Evolutionary conservation across 1,140 invertebrate species (phyloP).

Genomic region (Drosophila carrolli): DNA sequence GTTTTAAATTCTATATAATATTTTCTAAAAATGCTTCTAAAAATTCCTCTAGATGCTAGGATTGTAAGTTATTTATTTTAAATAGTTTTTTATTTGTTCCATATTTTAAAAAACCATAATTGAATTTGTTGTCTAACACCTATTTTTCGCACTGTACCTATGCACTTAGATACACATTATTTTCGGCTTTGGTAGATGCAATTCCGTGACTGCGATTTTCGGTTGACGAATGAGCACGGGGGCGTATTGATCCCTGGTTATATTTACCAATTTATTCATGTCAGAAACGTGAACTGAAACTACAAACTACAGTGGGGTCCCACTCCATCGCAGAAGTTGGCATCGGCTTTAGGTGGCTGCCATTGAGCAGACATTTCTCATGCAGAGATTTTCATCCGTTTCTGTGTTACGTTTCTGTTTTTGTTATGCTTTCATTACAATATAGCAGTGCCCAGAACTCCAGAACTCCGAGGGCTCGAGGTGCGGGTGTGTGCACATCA

Average conservation of each 20-base stretch:
- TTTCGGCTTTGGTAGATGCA: constrained; percentile 8
- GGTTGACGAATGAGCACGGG: constrained; percentile 40
- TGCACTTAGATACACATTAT: constrained; percentile 5
- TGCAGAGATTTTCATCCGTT: constrained; percentile 27
- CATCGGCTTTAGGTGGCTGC: constrained; percentile 14
- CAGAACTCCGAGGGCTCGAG: constrained; percentile 11
- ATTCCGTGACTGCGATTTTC: constrained; percentile 13
- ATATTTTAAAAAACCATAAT: too few species aligned
- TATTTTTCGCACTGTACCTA: background rate
- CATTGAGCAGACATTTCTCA: constrained; percentile 36
- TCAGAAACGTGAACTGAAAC: constrained; percentile 61
- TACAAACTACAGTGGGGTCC: constrained; percentile 26
- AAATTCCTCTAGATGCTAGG: too few species aligned
- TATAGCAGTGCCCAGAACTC: constrained; percentile 22
- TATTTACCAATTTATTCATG: constrained; percentile 71
- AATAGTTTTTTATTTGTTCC: background rate
- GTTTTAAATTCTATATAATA: too few species aligned
- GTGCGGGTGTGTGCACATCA: constrained; percentile 39
- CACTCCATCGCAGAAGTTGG: background rate
- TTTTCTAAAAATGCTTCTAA: too few species aligned
- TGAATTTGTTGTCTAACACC: background rate
- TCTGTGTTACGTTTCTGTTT: constrained; percentile 30
- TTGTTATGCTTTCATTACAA: constrained; percentile 64
- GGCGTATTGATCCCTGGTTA: constrained; percentile 50
- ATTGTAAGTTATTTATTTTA: too few species aligned